Percentiles rank a stretch among this genome's conserved stretches.
Evolutionary conservation across 2,113 vertebrate species (phyloP).

Genomic region (Podarcis cretensis): DNA sequence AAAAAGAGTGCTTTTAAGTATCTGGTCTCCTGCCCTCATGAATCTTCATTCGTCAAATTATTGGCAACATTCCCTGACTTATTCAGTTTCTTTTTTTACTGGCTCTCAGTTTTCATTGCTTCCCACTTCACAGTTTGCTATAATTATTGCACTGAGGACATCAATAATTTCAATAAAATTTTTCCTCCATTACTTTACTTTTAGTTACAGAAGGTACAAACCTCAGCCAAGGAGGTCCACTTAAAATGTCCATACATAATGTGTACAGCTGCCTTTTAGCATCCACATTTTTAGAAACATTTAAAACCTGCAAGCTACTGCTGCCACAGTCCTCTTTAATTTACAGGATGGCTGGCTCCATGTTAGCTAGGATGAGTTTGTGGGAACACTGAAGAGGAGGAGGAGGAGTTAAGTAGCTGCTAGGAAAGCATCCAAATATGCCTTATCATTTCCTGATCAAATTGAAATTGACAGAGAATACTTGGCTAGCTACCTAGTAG

Average conservation of each 20-base stretch:
- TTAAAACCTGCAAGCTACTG: not conserved
- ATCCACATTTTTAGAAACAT: not conserved
- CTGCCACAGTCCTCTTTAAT: not conserved
- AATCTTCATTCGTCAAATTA: conserved; percentile 26
- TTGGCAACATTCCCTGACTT: conserved; percentile 41
- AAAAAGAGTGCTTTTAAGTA: conserved; percentile 39
- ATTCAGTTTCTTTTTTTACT: conserved; percentile 53
- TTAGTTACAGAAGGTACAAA: not conserved
- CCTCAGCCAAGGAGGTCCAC: not conserved
- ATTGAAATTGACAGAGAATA: not conserved
- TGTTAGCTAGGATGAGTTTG: not conserved
- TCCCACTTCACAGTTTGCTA: conserved; percentile 32
- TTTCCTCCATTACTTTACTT: not conserved
- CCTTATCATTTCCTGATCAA: conserved; percentile 6
- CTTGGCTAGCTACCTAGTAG: not conserved
- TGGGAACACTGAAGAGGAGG: not conserved
- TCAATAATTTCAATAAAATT: conserved; percentile 34
- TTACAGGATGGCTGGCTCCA: not conserved
- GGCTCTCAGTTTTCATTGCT: conserved; percentile 24
- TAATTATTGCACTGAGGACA: conserved; percentile 7
- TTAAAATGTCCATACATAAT: not conserved
- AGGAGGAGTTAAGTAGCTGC: not conserved
- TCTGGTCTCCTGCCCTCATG: conserved; percentile 17
- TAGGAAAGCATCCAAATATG: conserved; percentile 1
- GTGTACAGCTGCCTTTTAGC: not conserved